Evolutionary conservation across 2,888 invertebrate genomes (phyloP).

Genomic region (Embidobia sp.): DNA sequence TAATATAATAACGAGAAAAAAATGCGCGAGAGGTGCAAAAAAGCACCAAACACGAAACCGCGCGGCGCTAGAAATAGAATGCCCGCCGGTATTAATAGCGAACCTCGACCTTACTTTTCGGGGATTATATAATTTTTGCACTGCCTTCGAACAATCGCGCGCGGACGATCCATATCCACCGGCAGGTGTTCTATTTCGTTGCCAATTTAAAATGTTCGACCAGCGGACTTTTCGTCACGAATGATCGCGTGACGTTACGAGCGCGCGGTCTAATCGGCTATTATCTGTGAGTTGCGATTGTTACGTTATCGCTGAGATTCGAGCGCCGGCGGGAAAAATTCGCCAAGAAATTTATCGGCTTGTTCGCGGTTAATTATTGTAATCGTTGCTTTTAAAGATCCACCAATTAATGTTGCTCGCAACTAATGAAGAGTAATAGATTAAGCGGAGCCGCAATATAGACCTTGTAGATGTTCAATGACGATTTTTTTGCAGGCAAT

Average conservation of each 20-base stretch:
- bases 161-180: constrained; percentile 41
- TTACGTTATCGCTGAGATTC: constrained; percentile 24
- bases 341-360: constrained; percentile 30
- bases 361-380: constrained; percentile 16
- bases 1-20: constrained; percentile 13
- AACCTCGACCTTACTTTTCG: constrained; percentile 47
- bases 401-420: not conserved
- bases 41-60: not conserved
- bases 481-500: not conserved
- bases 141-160: constrained; percentile 36
- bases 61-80: constrained; percentile 8
- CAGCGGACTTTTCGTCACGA: constrained; percentile 68
- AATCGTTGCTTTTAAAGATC: not conserved
- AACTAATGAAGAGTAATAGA: constrained; percentile 33
- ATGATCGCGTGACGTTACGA: constrained; percentile 67
- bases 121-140: constrained; percentile 52
- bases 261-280: constrained; percentile 38
- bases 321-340: not conserved
- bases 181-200: constrained; percentile 61
- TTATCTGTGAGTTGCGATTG: constrained; percentile 50
- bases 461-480: not conserved
- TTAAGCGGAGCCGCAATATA: not conserved
- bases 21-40: not conserved
- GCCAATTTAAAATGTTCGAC: constrained; percentile 59
- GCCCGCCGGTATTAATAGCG: constrained; percentile 34